Evolutionary conservation across 2,113 vertebrate species (phyloP).

Genomic region (Nibea coibor): DNA sequence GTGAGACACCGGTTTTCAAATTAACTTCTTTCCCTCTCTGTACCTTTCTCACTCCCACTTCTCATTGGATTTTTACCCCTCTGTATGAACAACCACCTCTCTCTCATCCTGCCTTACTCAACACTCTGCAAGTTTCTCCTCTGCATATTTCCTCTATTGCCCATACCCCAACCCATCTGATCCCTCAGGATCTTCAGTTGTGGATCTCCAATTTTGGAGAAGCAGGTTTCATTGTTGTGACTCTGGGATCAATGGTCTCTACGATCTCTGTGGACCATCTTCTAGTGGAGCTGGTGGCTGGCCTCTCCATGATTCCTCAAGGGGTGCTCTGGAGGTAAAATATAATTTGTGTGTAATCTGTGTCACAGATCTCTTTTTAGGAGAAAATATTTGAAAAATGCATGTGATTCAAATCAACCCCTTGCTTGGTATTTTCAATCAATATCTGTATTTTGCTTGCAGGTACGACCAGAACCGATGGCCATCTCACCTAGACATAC

Average conservation of each 20-base stretch:
- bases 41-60: not conserved
- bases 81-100: not conserved
- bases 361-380: not conserved
- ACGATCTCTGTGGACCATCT: slow-evolving; percentile 55
- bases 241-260: slow-evolving; percentile 74
- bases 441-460: slow-evolving; percentile 4
- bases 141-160: not conserved
- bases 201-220: slow-evolving; percentile 75
- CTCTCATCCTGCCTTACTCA: not conserved
- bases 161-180: too few relatives aligned
- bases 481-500: slow-evolving; percentile 63
- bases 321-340: slow-evolving; percentile 75
- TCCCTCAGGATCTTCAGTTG: slow-evolving; percentile 75
- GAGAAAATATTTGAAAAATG: not conserved
- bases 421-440: not conserved
- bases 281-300: slow-evolving; percentile 70
- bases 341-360: too few relatives aligned
- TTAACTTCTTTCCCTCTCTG: not conserved
- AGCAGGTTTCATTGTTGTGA: slow-evolving; percentile 76
- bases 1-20: not conserved
- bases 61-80: not conserved
- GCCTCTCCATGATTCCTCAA: slow-evolving; percentile 73
- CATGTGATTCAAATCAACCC: not conserved
- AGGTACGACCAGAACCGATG: slow-evolving; percentile 60
- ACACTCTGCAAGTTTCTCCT: not conserved